Evolutionary conservation across 2,888 invertebrate species (phyloP).

Genomic region (Synergus itoensis): DNA sequence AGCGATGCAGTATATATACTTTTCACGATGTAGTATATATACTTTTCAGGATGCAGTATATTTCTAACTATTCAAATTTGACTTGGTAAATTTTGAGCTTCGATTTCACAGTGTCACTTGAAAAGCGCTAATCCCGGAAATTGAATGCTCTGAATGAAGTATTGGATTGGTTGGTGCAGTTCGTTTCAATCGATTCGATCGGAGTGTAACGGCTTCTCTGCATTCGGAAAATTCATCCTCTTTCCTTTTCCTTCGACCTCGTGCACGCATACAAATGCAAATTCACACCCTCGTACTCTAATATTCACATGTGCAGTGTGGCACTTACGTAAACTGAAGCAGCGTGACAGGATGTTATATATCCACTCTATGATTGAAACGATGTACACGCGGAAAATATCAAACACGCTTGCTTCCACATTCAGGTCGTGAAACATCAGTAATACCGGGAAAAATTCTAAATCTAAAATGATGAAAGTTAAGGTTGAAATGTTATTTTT

Average conservation of each 20-base stretch:
- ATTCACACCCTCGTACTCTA: conserved; percentile 26
- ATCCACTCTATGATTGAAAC: conserved; percentile 35
- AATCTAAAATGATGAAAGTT: neutral
- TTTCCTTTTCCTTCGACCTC: conserved; percentile 53
- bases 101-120: conserved; percentile 22
- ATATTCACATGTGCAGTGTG: conserved; percentile 33
- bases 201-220: conserved; percentile 58
- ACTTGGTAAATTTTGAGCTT: conserved; percentile 16
- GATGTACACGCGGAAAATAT: conserved; percentile 31
- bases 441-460: neutral
- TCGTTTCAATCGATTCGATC: conserved; percentile 60
- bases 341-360: conserved; percentile 33
- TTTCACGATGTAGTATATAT: neutral
- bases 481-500: neutral
- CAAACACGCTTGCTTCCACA: neutral
- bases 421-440: neutral
- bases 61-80: conserved; percentile 5
- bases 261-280: conserved; percentile 54
- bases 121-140: conserved; percentile 62
- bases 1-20: neutral
- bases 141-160: conserved; percentile 71
- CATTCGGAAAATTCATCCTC: conserved; percentile 55
- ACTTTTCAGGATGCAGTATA: neutral
- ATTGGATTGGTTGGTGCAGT: conserved; percentile 57
- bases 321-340: conserved; percentile 49